Conservation (phyloP, 1,140 invertebrate genomes). For the Drosophila cardini region DNA sequence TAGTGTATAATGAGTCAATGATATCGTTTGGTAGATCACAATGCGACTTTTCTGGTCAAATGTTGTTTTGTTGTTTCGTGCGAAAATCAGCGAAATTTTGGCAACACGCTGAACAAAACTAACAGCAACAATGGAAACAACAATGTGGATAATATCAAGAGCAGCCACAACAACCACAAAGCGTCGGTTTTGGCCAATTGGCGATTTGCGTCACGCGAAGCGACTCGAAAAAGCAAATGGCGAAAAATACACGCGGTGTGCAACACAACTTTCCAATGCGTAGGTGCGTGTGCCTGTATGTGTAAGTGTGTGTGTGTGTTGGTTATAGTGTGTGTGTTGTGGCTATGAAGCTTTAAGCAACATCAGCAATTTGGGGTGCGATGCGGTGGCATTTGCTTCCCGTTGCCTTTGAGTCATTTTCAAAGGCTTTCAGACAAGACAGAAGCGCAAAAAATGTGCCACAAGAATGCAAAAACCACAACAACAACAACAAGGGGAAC, state of each 20-base stretch:
- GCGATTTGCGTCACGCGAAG: slow-evolving; percentile 67
- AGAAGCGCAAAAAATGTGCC: slow-evolving; percentile 34
- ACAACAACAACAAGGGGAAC: slow-evolving; percentile 1
- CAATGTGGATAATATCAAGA: slow-evolving; percentile 25
- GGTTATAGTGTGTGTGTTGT: not conserved
- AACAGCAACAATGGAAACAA: slow-evolving; percentile 18
- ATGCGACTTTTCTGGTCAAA: slow-evolving; percentile 11
- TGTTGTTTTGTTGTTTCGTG: slow-evolving; percentile 40
- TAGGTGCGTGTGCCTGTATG: not conserved
- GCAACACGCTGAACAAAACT: slow-evolving; percentile 45
- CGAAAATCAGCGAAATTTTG: slow-evolving; percentile 68
- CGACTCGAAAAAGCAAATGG: slow-evolving; percentile 33
- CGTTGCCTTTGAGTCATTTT: slow-evolving; percentile 20
- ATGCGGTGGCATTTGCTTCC: not conserved
- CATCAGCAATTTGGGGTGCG: slow-evolving; percentile 4
- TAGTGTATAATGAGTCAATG: slow-evolving; percentile 41
- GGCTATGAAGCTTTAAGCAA: slow-evolving; percentile 15
- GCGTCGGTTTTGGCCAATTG: slow-evolving; percentile 70
- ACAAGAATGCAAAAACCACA: slow-evolving; percentile 30
- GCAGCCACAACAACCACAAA: slow-evolving; percentile 32
- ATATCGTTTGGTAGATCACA: slow-evolving; percentile 29
- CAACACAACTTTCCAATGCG: slow-evolving; percentile 7
- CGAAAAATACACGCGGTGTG: slow-evolving; percentile 16
- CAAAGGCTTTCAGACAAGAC: slow-evolving; percentile 25
- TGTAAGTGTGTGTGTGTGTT: slow-evolving; percentile 2